Evolutionary conservation across 2,797 vertebrate genomes (phyloP), one percentile per base, ranked within the genome.

Genomic region (Coranthus polyacanthus): DNA sequence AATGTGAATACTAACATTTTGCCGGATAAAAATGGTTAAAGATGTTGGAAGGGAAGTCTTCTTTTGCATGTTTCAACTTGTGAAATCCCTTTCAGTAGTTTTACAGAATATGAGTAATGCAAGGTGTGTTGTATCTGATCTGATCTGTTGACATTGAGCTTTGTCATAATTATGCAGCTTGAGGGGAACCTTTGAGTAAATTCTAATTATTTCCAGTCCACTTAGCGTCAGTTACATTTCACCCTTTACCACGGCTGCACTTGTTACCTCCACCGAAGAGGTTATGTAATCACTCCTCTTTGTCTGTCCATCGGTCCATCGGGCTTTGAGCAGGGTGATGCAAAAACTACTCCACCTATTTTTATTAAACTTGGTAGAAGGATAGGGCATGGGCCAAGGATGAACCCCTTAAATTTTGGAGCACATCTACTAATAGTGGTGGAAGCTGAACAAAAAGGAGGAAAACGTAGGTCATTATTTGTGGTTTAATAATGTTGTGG

Each of bases 161-260:
- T 55, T 17, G 38, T 56, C 45, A 52, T 68, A 73, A 68, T 69
- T 49, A 56, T 21, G 55, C 63, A 51, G 74, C 70, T 70, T 62
- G 73, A 29, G 49, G 67, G 68, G n/a, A 42, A 75, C 64, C 61
- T 54, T 11, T n/a, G 50, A 58, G 66, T n/a, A n/a, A 70, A 74
- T 32, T 36, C 46, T 51, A 64, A 83, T 78, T 69, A 73, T 73
- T 52, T 67, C 37, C 59, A 37, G 60, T 70, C 42, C 55, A 50
- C 37, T 79, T 70, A 58, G 8, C 63, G 15, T 44, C 42, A 5
- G 10, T 51, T 55, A 75, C 76, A 67, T 62, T 58, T 82, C 73
- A 78, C 73, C 82, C 38, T 29, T 60, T 52, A 52, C 68, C 80
- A 80, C 43, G 15, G 65, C 44, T 38, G 46, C 50, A 63, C 67